A percentile compares a stretch with the other conserved stretches of the same genome.
Evolutionary conservation across 2,113 vertebrate genomes (phyloP).

Genomic region (Piaya cayana): DNA sequence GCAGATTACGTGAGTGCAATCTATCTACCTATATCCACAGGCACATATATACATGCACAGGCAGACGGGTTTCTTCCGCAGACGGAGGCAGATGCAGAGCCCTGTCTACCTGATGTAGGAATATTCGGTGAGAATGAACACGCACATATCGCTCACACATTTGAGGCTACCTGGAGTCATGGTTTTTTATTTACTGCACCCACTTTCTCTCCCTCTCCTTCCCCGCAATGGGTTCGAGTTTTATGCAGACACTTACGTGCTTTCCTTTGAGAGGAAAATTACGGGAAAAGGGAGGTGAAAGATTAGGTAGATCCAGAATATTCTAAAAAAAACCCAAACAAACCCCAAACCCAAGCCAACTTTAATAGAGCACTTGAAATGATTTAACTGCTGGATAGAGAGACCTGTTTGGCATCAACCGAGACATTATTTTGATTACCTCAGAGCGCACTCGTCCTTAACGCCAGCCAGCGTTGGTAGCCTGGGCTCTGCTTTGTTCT

Average conservation of each 20-base stretch:
- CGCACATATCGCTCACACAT: accelerated
- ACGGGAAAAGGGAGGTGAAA: not conserved
- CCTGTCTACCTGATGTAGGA: not conserved
- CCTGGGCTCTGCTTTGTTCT: not conserved
- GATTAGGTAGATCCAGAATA: not conserved
- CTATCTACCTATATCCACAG: not conserved
- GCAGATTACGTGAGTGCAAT: conserved; percentile 34
- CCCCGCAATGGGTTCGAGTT: not conserved
- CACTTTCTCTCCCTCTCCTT: not conserved
- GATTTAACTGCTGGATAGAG: not conserved
- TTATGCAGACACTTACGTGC: not conserved
- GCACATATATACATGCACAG: not conserved
- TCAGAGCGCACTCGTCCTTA: not conserved
- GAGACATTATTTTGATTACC: not conserved
- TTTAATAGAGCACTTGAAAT: not conserved
- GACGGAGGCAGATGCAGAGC: not conserved
- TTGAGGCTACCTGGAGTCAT: not conserved
- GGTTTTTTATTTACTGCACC: not conserved
- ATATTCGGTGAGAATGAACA: not conserved
- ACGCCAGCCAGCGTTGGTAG: not conserved
- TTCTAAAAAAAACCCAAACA: not conserved
- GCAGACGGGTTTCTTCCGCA: not conserved
- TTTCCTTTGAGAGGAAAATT: not conserved
- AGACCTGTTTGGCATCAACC: not conserved
- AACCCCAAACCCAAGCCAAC: not conserved